A percentile compares a stretch with the other conserved stretches of the same genome.
phyloP scores from a whole-genome alignment of 2,797 vertebrate species.

The Phalanger gymnotis region DNA sequence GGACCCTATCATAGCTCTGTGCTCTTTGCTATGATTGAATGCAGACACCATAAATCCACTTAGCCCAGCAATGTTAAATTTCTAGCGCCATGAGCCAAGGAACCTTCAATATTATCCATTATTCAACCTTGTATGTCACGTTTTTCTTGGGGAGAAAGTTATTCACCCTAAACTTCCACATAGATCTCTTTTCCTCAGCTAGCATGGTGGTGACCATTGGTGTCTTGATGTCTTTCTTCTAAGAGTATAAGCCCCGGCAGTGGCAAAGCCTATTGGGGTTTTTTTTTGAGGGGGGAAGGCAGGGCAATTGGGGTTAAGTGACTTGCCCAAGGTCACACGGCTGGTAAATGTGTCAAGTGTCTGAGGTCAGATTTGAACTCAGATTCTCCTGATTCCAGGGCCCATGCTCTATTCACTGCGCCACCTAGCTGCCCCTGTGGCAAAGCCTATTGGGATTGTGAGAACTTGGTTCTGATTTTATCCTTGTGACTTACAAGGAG shows the following conservation, averaged over 20 bases:
- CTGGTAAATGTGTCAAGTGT: too few species aligned
- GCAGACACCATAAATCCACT: background rate
- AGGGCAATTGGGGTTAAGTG: too few species aligned
- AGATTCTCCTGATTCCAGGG: too few species aligned
- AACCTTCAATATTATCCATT: background rate
- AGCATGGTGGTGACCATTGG: background rate
- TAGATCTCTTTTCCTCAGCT: background rate
- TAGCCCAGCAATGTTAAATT: background rate
- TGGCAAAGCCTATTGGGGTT: background rate
- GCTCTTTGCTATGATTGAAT: background rate
- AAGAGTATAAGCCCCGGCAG: background rate
- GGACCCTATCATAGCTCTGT: background rate
- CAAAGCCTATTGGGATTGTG: background rate
- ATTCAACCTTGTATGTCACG: background rate
- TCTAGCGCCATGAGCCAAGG: background rate
- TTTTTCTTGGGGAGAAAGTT: background rate
- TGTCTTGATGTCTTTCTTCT: background rate
- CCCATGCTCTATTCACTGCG: too few species aligned
- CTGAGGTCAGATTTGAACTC: too few species aligned
- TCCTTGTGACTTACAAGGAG: background rate
- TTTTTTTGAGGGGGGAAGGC: too few species aligned
- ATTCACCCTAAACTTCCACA: background rate
- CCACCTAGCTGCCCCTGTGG: too few species aligned
- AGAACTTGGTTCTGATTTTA: background rate
- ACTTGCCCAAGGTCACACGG: too few species aligned